These are phyloP conservation scores for Troilus luridus DNA, from an alignment of 2,888 invertebrate genomes.

Conservation along the genomic window DNA sequence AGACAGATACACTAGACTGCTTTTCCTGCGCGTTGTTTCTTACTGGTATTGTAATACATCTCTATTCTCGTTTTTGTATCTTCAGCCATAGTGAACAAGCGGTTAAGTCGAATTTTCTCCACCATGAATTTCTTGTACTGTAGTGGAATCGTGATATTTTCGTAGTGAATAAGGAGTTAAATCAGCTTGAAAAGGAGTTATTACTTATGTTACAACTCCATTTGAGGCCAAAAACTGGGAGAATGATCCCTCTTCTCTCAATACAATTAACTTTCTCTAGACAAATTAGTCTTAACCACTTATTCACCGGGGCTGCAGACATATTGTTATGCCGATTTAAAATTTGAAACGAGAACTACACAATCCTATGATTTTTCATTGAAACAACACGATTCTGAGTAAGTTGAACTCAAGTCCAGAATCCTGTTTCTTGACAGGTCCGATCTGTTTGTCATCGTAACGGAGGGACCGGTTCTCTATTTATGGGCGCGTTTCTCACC, in stretches of 20 bases:
- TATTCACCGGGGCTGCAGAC: too few species aligned
- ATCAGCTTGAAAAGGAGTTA: too few species aligned
- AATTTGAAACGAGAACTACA: neutral
- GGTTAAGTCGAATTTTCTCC: too few species aligned
- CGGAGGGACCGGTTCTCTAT: constrained; percentile 14
- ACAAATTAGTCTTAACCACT: too few species aligned
- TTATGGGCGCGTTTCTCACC: neutral
- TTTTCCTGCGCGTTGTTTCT: neutral
- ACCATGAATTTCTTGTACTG: too few species aligned
- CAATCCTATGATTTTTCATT: neutral
- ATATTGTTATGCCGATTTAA: neutral
- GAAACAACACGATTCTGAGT: neutral
- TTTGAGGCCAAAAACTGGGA: too few species aligned
- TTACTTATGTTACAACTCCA: too few species aligned
- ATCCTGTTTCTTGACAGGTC: neutral
- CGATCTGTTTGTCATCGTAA: neutral
- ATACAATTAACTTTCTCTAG: too few species aligned
- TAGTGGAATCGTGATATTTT: too few species aligned
- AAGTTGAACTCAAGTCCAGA: neutral
- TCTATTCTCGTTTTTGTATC: neutral
- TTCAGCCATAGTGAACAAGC: too few species aligned
- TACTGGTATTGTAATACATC: neutral
- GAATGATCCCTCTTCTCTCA: too few species aligned
- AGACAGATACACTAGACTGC: neutral
- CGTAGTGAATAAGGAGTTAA: too few species aligned